phyloP scores from a whole-genome alignment of 2,888 invertebrate genomes.

The Zootermopsis nevadensis region DNA sequence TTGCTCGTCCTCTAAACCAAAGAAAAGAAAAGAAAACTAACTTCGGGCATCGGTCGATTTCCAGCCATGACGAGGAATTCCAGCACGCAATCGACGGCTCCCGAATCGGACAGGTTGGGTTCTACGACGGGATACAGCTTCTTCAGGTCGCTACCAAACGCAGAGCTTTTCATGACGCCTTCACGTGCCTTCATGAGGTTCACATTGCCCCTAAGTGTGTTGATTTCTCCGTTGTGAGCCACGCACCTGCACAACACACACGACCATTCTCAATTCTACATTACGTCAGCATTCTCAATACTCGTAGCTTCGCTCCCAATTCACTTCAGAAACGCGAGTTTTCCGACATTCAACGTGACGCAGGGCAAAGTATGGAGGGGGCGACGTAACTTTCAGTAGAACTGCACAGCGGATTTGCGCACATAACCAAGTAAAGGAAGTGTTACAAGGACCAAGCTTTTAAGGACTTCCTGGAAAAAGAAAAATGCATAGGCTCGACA shows the following conservation, averaged over 20 bases:
- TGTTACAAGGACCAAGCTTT: no score
- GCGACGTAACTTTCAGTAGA: no score
- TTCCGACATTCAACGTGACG: no score
- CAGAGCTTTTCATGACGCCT: slow-evolving; percentile 92
- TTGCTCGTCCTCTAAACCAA: no score
- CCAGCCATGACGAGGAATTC: slow-evolving; percentile 97
- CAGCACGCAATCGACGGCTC: slow-evolving; percentile 96
- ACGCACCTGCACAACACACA: slow-evolving; percentile 71
- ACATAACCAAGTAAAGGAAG: no score
- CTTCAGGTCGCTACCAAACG: slow-evolving; percentile 86
- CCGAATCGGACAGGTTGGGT: slow-evolving; percentile 97
- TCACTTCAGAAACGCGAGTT: no score
- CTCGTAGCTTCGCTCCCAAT: no score
- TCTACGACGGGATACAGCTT: slow-evolving; percentile 97
- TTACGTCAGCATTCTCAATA: no score
- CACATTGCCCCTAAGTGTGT: slow-evolving; percentile 97
- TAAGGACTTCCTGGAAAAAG: no score
- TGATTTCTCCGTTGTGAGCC: slow-evolving; percentile 99
- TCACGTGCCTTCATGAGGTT: slow-evolving; percentile 99
- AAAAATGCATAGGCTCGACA: no score
- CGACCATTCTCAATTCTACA: not conserved
- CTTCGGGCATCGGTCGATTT: slow-evolving; percentile 89
- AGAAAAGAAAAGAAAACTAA: slow-evolving; percentile 55
- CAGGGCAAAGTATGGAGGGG: no score
- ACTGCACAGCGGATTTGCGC: no score